Conservation (phyloP, 1,140 invertebrate genomes). For the Drosophila ironensis region DNA sequence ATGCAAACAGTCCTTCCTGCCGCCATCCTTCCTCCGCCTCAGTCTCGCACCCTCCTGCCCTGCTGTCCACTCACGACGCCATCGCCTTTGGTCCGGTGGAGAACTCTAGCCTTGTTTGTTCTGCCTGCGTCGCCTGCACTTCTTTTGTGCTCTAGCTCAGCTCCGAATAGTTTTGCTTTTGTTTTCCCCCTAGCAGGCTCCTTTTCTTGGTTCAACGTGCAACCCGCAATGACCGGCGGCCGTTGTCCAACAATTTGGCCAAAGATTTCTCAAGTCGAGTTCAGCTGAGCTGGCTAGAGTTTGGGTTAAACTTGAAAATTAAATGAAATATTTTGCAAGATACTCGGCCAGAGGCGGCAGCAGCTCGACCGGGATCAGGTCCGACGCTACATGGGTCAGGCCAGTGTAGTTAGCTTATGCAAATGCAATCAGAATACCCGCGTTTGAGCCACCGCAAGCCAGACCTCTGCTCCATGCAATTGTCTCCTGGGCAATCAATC, state of each 20-base stretch:
- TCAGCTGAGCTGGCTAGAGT: too few species aligned
- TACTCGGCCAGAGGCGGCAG: background rate
- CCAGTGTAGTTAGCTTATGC: conserved; percentile 29
- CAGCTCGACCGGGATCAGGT: background rate
- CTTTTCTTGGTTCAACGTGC: background rate
- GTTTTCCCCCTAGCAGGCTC: conserved; percentile 13
- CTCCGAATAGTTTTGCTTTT: conserved; percentile 51
- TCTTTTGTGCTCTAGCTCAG: conserved; percentile 39
- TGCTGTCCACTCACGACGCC: background rate
- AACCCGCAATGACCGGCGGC: conserved; percentile 24
- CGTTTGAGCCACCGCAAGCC: conserved; percentile 15
- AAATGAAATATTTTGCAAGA: conserved; percentile 63
- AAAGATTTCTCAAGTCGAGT: conserved; percentile 68
- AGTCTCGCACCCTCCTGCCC: background rate
- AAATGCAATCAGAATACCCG: conserved; percentile 47
- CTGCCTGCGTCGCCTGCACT: conserved; percentile 36
- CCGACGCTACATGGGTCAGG: conserved; percentile 1
- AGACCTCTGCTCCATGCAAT: background rate
- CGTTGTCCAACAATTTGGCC: conserved; percentile 54
- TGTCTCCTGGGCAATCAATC: conserved; percentile 34
- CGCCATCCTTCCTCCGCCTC: background rate
- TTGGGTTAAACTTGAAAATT: conserved; percentile 69
- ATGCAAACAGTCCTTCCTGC: conserved; percentile 68
- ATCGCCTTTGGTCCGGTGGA: conserved; percentile 9
- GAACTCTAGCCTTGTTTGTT: conserved; percentile 47